These are phyloP conservation scores for Lycocerus yunnanus DNA, from an alignment of 2,888 invertebrate genomes.

Conservation along the genomic window DNA sequence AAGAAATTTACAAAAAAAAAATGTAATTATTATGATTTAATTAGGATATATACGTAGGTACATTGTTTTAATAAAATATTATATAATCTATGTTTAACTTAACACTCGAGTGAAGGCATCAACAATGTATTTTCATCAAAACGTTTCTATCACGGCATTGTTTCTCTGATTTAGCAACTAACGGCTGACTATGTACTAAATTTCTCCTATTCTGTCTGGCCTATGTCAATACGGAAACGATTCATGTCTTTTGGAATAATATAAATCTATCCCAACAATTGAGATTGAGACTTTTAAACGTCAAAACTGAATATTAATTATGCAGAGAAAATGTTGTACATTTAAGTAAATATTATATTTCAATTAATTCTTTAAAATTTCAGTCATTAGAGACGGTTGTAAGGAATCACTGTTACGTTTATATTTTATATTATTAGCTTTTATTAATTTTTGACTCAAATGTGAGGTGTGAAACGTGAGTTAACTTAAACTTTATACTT, in stretches of 20 bases:
- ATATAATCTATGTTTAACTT: not conserved
- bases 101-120: not conserved
- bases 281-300: not conserved
- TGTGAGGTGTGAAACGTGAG: no score
- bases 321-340: not conserved
- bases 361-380: not conserved
- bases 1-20: not conserved
- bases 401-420: not conserved
- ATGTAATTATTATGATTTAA: not conserved
- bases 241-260: not conserved
- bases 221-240: not conserved
- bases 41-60: not conserved
- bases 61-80: not conserved
- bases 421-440: no score
- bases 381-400: not conserved
- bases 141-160: not conserved
- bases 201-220: not conserved
- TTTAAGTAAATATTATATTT: no score
- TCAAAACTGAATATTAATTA: not conserved
- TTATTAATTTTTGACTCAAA: not conserved
- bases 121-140: not conserved
- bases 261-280: not conserved
- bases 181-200: not conserved
- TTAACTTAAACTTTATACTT: no score
- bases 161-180: not conserved